These are phyloP conservation scores for Caenorhabditis sinica DNA, from an alignment of 2,888 invertebrate genomes.

Conservation along the genomic window DNA sequence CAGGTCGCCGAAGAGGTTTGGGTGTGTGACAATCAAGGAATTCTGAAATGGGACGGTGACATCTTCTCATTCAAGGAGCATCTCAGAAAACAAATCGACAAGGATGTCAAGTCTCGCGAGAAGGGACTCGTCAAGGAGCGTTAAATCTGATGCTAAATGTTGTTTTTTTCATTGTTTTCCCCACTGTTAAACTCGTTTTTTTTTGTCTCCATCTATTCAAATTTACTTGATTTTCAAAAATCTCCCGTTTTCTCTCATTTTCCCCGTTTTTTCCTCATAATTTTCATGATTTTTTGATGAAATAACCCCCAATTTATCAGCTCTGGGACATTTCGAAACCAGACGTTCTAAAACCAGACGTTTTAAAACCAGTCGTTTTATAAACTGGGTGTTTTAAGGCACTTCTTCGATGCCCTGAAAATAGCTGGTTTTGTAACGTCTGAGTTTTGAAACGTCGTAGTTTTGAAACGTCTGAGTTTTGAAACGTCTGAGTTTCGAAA, in stretches of 20 bases:
- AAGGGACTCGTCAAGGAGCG: conserved; percentile 71
- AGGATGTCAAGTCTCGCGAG: conserved; percentile 85
- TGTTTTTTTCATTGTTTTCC: neutral
- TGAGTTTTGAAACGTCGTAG: too few relatives aligned
- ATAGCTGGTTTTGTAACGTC: too few relatives aligned
- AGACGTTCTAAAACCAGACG: too few relatives aligned
- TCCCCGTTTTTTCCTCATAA: conserved; percentile 11
- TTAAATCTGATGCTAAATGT: conserved; percentile 50
- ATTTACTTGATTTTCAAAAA: conserved; percentile 28
- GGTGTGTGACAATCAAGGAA: conserved; percentile 96
- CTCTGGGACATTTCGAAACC: too few relatives aligned
- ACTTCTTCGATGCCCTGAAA: too few relatives aligned
- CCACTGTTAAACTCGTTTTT: conserved; percentile 15
- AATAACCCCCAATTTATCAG: neutral
- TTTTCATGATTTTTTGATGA: too few relatives aligned
- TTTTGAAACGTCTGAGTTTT: too few relatives aligned
- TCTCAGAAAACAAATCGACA: conserved; percentile 91
- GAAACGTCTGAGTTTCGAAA: too few relatives aligned
- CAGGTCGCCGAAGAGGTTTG: conserved; percentile 99
- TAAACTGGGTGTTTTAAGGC: too few relatives aligned
- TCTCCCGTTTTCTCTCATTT: conserved; percentile 25
- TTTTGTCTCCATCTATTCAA: neutral
- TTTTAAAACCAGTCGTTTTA: too few relatives aligned
- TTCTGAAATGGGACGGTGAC: conserved; percentile 97
- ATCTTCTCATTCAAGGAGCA: conserved; percentile 97